phyloP scores from a whole-genome alignment of 2,888 invertebrate species.

The Sinelater perroti region DNA sequence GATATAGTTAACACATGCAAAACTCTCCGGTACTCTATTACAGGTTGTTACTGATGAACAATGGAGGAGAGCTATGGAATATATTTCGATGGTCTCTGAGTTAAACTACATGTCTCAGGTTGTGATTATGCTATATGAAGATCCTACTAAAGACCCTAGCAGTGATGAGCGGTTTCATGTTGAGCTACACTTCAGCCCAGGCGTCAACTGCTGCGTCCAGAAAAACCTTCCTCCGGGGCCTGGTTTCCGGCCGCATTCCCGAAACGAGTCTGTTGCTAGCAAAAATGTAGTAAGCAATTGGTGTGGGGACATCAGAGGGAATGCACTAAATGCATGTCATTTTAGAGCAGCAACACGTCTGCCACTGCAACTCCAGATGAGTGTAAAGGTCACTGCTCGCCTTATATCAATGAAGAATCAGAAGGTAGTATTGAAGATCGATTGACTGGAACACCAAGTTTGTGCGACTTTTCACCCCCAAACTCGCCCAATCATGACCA shows the following conservation, averaged over 20 bases:
- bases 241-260: slow-evolving; percentile 90
- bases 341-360: slow-evolving; percentile 71
- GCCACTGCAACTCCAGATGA: slow-evolving; percentile 65
- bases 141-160: slow-evolving; percentile 92
- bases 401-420: slow-evolving; percentile 78
- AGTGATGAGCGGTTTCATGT: slow-evolving; percentile 97
- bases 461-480: slow-evolving; percentile 38
- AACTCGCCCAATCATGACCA: slow-evolving; percentile 38
- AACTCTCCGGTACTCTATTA: slow-evolving; percentile 13
- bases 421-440: slow-evolving; percentile 59
- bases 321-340: too few species aligned
- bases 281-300: slow-evolving; percentile 65
- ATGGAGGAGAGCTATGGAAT: slow-evolving; percentile 98
- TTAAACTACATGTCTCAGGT: slow-evolving; percentile 99
- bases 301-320: too few species aligned
- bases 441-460: slow-evolving; percentile 29
- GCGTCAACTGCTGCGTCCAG: slow-evolving; percentile 95
- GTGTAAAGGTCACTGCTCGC: slow-evolving; percentile 57
- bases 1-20: slow-evolving; percentile 8
- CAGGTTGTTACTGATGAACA: slow-evolving; percentile 90
- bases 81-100: slow-evolving; percentile 96
- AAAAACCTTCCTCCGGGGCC: slow-evolving; percentile 93
- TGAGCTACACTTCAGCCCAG: slow-evolving; percentile 98
- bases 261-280: slow-evolving; percentile 78
- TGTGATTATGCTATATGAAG: slow-evolving; percentile 98